phyloP scores from a whole-genome alignment of 2,888 invertebrate species.

The Hemithea aestivaria region DNA sequence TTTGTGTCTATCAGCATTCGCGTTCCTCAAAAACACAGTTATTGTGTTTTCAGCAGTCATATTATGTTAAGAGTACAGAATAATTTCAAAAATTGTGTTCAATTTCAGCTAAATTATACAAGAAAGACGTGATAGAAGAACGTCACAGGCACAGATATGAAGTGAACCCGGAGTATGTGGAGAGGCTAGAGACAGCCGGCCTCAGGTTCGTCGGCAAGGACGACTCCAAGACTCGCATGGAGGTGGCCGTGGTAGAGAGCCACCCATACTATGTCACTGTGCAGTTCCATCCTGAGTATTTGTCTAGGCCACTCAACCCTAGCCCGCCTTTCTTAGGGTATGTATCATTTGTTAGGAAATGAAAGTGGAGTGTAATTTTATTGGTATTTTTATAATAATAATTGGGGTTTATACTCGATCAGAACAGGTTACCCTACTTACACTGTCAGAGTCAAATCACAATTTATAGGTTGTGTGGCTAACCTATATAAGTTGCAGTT shows the following conservation, averaged over 20 bases:
- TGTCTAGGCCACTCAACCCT: constrained; percentile 93
- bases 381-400: too few species aligned
- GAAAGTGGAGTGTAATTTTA: too few species aligned
- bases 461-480: too few species aligned
- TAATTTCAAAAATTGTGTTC: too few species aligned
- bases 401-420: too few species aligned
- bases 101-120: constrained; percentile 85
- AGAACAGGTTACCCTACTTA: too few species aligned
- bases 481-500: too few species aligned
- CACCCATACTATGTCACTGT: constrained; percentile 97
- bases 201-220: constrained; percentile 94
- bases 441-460: too few species aligned
- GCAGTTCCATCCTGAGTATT: constrained; percentile 99
- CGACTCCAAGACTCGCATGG: constrained; percentile 93
- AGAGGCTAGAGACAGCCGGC: constrained; percentile 87
- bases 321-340: constrained; percentile 96
- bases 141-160: constrained; percentile 98
- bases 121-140: constrained; percentile 90
- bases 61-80: too few species aligned
- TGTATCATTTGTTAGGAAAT: constrained; percentile 18
- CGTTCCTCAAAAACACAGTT: too few species aligned
- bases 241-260: constrained; percentile 90
- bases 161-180: constrained; percentile 94
- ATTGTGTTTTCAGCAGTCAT: too few species aligned
- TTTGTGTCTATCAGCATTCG: too few species aligned